Percentiles rank a stretch among this genome's conserved stretches.
Evolutionary conservation across 2,888 invertebrate genomes (phyloP).

Genomic region (Phanerotoma sp.): DNA sequence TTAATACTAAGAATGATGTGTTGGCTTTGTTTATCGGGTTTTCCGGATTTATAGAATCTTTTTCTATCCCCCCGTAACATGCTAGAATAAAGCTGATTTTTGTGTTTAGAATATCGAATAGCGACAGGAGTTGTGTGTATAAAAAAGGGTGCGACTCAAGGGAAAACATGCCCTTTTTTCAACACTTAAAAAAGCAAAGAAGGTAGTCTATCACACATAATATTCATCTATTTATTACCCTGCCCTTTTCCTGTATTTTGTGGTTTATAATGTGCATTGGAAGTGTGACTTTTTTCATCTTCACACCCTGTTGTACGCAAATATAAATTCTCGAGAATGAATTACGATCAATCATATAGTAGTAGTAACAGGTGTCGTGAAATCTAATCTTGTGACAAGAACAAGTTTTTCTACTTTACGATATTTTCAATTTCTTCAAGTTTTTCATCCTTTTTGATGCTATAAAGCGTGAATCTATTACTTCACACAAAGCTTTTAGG

Average conservation of each 20-base stretch:
- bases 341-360: constrained; percentile 53
- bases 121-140: constrained; percentile 35
- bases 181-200: constrained; percentile 5
- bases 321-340: constrained; percentile 22
- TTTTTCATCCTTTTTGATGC: constrained; percentile 12
- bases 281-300: constrained; percentile 29
- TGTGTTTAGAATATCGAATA: constrained; percentile 50
- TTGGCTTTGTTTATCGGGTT: constrained; percentile 1
- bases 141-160: constrained; percentile 43
- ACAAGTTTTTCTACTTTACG: constrained; percentile 55
- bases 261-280: constrained; percentile 11
- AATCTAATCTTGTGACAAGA: constrained; percentile 41
- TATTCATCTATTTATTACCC: constrained; percentile 15
- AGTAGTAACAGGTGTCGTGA: constrained; percentile 47
- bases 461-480: no score
- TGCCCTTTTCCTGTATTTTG: background rate
- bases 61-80: constrained; percentile 26
- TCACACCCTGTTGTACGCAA: constrained; percentile 7
- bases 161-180: constrained; percentile 25
- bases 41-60: constrained; percentile 33
- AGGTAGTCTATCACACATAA: constrained; percentile 35
- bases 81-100: constrained; percentile 51
- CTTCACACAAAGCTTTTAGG: no score
- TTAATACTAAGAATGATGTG: background rate
- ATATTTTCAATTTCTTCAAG: constrained; percentile 29